Percentiles rank a stretch among this genome's conserved stretches.
phyloP scores from a whole-genome alignment of 1,140 invertebrate species.

The Drosophila littoralis region DNA sequence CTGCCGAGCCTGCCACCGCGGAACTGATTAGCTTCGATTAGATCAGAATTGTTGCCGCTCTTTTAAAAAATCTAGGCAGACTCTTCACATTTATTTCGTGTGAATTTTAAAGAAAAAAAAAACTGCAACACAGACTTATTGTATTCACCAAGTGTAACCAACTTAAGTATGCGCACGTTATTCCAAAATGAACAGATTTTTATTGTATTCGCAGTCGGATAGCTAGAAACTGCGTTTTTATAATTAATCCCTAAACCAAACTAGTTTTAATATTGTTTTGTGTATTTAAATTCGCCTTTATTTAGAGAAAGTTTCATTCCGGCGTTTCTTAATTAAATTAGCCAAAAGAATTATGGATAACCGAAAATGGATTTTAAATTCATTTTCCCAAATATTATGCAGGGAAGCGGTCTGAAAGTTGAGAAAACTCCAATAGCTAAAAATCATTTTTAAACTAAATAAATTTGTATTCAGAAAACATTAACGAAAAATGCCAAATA shows the following conservation, averaged over 20 bases:
- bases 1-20: slow-evolving; percentile 86
- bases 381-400: slow-evolving; percentile 1
- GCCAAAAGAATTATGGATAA: slow-evolving; percentile 4
- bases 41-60: slow-evolving; percentile 47
- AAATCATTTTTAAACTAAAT: slow-evolving; percentile 27
- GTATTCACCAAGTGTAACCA: slow-evolving; percentile 10
- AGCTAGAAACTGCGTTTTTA: neutral
- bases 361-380: slow-evolving; percentile 18
- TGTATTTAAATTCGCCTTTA: neutral
- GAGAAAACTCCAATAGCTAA: neutral
- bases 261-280: slow-evolving; percentile 1
- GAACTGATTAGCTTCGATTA: slow-evolving; percentile 91
- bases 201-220: slow-evolving; percentile 18
- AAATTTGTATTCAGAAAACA: slow-evolving; percentile 31
- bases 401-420: neutral
- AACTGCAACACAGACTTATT: neutral
- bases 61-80: neutral
- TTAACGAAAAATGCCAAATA: no score
- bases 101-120: neutral
- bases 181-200: slow-evolving; percentile 29
- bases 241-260: neutral
- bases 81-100: neutral
- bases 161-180: slow-evolving; percentile 13
- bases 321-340: slow-evolving; percentile 8
- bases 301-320: slow-evolving; percentile 21